phyloP scores from a whole-genome alignment of 2,113 vertebrate species.

The Heptranchias perlo region DNA sequence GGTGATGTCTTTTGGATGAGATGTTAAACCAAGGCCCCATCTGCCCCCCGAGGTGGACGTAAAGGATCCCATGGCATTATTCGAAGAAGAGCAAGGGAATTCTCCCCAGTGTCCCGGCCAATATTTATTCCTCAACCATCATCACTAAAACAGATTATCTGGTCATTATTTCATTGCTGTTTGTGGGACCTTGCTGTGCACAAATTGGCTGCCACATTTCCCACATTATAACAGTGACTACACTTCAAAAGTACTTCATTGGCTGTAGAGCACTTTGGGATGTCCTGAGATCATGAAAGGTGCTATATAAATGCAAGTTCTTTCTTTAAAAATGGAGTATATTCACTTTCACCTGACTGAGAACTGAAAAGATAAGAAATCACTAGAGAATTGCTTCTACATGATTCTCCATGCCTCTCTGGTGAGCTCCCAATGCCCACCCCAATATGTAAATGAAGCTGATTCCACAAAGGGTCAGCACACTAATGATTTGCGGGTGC shows the following conservation, averaged over 20 bases:
- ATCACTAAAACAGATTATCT: neutral
- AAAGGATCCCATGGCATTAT: neutral
- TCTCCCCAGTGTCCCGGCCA: neutral
- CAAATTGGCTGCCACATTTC: neutral
- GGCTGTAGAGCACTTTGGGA: neutral
- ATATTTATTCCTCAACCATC: neutral
- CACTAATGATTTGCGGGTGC: neutral
- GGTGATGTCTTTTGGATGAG: neutral
- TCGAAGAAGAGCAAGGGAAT: neutral
- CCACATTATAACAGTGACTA: neutral
- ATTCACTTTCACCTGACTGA: neutral
- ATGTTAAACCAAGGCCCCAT: neutral
- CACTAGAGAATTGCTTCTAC: neutral
- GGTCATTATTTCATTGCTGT: neutral
- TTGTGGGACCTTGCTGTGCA: neutral
- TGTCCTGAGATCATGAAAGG: neutral
- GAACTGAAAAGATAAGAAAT: constrained; percentile 3
- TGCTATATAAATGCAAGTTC: neutral
- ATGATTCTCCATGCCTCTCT: neutral
- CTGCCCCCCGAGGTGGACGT: neutral
- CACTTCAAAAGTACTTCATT: neutral
- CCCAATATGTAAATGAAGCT: neutral
- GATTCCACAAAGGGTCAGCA: too few species aligned
- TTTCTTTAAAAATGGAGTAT: neutral
- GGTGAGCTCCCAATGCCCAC: neutral